A percentile compares a stretch with the other conserved stretches of the same genome.
Conservation (phyloP, 2,113 vertebrate genomes). For the Donacobius atricapilla region DNA sequence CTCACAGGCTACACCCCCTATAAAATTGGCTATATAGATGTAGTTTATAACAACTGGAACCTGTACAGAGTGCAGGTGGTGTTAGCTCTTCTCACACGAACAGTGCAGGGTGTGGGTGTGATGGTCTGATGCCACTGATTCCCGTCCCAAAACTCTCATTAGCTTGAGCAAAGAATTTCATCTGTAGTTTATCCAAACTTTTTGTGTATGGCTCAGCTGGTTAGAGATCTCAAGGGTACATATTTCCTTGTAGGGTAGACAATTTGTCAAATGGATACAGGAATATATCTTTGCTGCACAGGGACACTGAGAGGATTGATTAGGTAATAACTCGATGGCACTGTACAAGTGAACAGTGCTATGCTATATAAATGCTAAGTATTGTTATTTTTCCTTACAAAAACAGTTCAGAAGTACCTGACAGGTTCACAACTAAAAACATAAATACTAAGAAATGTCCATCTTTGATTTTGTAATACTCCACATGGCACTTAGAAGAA, state of each 20-base stretch:
- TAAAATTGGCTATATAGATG: background rate
- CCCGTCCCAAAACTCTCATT: background rate
- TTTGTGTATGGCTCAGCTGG: background rate
- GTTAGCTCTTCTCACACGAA: background rate
- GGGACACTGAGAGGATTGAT: conserved; percentile 8
- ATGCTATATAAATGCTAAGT: background rate
- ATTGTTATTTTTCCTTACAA: conserved; percentile 33
- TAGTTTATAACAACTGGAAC: background rate
- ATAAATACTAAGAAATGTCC: background rate
- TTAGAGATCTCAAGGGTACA: background rate
- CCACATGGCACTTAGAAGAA: background rate
- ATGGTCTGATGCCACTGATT: background rate
- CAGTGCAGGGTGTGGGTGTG: accelerated
- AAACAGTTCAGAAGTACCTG: background rate
- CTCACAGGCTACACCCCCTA: accelerated
- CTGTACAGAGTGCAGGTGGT: background rate
- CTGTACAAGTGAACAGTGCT: background rate
- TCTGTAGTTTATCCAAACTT: background rate
- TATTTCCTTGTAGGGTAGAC: background rate
- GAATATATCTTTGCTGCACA: background rate
- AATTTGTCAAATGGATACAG: background rate
- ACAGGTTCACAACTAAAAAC: background rate
- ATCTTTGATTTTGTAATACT: background rate
- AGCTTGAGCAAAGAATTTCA: background rate
- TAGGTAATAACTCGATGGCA: conserved; percentile 17